Percentiles rank a stretch among this genome's conserved stretches.
Conservation (phyloP, 64 coral and sea anemone species). For the Actinia tenebrosa region DNA sequence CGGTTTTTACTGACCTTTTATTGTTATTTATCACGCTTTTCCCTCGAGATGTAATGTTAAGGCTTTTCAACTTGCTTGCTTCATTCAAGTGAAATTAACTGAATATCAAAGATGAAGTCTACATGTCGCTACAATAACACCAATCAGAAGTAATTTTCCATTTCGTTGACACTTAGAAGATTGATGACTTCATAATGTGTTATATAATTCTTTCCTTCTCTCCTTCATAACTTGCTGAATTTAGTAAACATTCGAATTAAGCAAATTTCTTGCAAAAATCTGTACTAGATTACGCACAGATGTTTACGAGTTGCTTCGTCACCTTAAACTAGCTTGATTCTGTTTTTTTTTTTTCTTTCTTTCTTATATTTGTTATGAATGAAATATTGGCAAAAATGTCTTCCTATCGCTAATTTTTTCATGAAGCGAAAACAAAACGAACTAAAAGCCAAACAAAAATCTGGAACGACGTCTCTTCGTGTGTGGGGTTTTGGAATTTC, state of each 20-base stretch:
- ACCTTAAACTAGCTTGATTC: not conserved
- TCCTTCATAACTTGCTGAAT: not conserved
- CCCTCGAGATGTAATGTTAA: no score
- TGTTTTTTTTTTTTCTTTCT: no score
- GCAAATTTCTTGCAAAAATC: not conserved
- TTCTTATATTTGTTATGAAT: no score
- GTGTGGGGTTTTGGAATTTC: not conserved
- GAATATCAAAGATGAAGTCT: no score
- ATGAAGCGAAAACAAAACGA: no score
- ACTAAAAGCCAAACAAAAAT: not conserved
- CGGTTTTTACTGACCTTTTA: no score
- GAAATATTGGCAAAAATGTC: not conserved
- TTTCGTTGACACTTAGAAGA: not conserved
- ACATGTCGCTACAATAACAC: no score
- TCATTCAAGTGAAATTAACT: no score
- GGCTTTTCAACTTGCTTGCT: no score
- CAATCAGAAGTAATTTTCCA: not conserved
- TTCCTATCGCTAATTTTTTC: no score
- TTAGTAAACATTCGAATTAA: not conserved
- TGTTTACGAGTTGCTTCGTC: not conserved
- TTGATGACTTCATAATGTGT: not conserved
- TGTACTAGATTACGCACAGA: not conserved
- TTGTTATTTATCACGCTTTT: no score
- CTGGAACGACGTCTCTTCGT: not conserved
- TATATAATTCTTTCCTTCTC: not conserved